A percentile compares a stretch with the other conserved stretches of the same genome.
Conservation (phyloP, 2,113 vertebrate genomes). For the Tachysurus fulvidraco region DNA sequence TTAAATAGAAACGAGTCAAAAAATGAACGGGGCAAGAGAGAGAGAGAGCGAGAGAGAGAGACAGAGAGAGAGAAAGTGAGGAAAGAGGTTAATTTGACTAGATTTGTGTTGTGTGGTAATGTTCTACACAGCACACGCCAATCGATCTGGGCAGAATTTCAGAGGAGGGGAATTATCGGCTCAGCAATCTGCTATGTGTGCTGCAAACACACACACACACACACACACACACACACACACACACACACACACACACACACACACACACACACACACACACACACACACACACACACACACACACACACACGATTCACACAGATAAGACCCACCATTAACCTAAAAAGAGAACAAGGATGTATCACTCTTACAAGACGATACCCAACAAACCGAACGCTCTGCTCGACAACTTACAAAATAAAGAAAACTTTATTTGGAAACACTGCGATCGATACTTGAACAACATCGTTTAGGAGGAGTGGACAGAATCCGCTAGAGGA, state of each 20-base stretch:
- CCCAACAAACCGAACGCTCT: background rate
- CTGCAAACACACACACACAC: conserved; percentile 7
- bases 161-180: conserved; percentile 19
- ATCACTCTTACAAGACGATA: background rate
- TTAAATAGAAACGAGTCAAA: background rate
- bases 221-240: conserved; percentile 3
- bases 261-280: conserved; percentile 3
- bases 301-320: background rate
- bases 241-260: conserved; percentile 3
- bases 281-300: conserved; percentile 3
- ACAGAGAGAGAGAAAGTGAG: background rate
- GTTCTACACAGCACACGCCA: background rate
- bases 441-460: background rate
- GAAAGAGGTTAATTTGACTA: background rate
- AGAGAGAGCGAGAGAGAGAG: background rate
- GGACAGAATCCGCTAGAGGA: background rate
- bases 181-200: background rate
- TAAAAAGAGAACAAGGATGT: background rate
- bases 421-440: conserved; percentile 11
- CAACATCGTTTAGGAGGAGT: background rate
- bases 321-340: conserved; percentile 19
- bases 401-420: conserved; percentile 13
- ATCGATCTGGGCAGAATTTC: conserved; percentile 33
- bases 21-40: background rate
- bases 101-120: background rate